Base-by-base conservation (phyloP, 2,797 vertebrate species). In the Anolis apletophallus region DNA sequence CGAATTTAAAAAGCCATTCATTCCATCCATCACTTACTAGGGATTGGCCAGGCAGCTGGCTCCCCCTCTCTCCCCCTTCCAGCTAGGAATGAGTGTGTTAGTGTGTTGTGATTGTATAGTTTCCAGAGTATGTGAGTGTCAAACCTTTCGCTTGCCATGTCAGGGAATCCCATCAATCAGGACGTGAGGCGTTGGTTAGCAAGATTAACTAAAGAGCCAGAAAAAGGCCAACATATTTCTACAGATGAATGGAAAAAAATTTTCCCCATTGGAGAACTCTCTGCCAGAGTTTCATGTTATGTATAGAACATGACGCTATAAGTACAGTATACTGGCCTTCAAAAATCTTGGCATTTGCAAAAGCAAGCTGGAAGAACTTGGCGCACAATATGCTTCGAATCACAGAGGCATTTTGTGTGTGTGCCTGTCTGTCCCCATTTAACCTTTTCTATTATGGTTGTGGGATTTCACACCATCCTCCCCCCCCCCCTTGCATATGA, bases 291-390 rank as follows among this genome's bases (percentile, higher is more conserved):
- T 90, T 79, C 55, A 86, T 90, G 84, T 84, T 88, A 84, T 92
- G 80, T 92, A 91, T 93, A 91, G 74, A 88, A 78, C 50, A 67
- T 59, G 86, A 80, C 88, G 36, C 81, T 92, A 89, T 91, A 88
- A 90, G 81, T 84, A 72, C 83, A 88, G 67, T 81, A 32, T 89
- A 54, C 86, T 91, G 72, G 77, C 87, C 86, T 88, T 57, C 46
- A 64, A 50, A 40, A 46, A 50, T 73, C 21, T 90, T 91, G 84
- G 87, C 81, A 88, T 89, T 79, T 59, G 32, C 85, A 40, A 86
- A 81, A 86, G 89, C 90, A 89, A 80, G 89, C 91, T 95, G 91
- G 90, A 94, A 94, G 80, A 90, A 89, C 88, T 93, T 90, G 90
- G 40, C 90, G 77, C 84, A 46, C 86, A 90, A 91, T 81, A 75